Base-by-base conservation (phyloP, 2,888 invertebrate genomes). In the Smittia sp. region DNA sequence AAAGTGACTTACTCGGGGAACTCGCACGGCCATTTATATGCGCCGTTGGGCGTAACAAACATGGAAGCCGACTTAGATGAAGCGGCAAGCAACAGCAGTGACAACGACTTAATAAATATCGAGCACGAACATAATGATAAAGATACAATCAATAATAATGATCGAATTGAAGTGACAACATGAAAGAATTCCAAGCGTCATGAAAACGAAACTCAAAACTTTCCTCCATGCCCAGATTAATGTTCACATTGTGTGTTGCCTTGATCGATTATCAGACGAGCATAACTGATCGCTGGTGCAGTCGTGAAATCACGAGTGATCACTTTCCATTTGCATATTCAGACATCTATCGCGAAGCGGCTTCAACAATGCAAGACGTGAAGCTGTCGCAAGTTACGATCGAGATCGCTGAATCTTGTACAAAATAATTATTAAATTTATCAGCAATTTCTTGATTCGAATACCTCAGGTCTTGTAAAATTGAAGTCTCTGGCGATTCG, bases 1-100 rank as follows among this genome's bases (percentile, higher is more conserved):
- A 93, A 93, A 80, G 93, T 94, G 39, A 89, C 90, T 0, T 87
- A 87, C 41, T 80, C 84, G 0, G 83, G 84, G 0, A 81, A 81
- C 76, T 85, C 81, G 74, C 32, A 32, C 32, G 32, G 32, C 3
- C 83, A 79, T 1, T 80, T 82, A 1, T 79, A 82, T 2, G 83
- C 84, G 0, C 83, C 84, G 6, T 82, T 75, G 77, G 77, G 0
- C 74, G 67, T 38, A 76, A 54, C 75, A 76, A 77, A 77, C 62
- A 63, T 67, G 78, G 80, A 68, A 77, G 80, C 77, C 76, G 81
- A 76, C 27, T 79, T 83, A 77, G 84, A 82, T n/a, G 84, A 84
- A 75, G 84, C 80, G 1, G 81, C 80, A 9, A 84, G 83, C n/a
- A n/a, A n/a, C n/a, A 84, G 85, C 76, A 85, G 85, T 75, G 84